These are phyloP conservation scores for Centropus bengalensis DNA, from an alignment of 2,113 vertebrate genomes.

Conservation along the genomic window DNA sequence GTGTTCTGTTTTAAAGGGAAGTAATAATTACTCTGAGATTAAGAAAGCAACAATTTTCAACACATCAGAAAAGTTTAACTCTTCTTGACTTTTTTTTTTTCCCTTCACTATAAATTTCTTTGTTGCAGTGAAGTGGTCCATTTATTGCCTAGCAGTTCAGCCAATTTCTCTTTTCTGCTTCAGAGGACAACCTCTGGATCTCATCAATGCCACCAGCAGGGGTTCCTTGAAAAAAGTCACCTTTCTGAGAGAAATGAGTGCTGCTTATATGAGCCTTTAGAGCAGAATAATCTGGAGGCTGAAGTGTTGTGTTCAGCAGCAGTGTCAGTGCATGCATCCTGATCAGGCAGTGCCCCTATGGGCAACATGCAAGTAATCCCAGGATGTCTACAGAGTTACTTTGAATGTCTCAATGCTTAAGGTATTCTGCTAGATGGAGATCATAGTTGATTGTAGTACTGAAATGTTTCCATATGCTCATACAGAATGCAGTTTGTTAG, in stretches of 20 bases:
- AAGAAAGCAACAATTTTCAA: background rate
- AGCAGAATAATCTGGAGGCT: background rate
- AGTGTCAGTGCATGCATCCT: background rate
- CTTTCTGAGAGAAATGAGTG: background rate
- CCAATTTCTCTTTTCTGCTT: background rate
- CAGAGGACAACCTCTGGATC: background rate
- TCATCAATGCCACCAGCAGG: background rate
- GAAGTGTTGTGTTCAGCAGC: background rate
- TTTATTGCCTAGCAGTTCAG: background rate
- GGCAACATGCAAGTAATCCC: background rate
- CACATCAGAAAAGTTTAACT: background rate
- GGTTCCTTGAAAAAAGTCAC: background rate
- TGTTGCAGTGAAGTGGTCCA: background rate
- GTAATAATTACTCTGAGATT: background rate
- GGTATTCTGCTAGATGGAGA: background rate
- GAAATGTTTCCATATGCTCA: background rate
- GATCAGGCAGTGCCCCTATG: background rate
- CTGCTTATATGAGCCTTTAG: background rate
- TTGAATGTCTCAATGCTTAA: background rate
- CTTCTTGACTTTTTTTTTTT: fast-evolving
- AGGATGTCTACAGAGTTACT: background rate
- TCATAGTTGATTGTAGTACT: background rate
- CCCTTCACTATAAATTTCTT: background rate
- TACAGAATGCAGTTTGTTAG: background rate
- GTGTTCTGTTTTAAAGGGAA: background rate